These are phyloP conservation scores for Dysmachus trigonus DNA, from an alignment of 2,888 invertebrate species.

Conservation along the genomic window DNA sequence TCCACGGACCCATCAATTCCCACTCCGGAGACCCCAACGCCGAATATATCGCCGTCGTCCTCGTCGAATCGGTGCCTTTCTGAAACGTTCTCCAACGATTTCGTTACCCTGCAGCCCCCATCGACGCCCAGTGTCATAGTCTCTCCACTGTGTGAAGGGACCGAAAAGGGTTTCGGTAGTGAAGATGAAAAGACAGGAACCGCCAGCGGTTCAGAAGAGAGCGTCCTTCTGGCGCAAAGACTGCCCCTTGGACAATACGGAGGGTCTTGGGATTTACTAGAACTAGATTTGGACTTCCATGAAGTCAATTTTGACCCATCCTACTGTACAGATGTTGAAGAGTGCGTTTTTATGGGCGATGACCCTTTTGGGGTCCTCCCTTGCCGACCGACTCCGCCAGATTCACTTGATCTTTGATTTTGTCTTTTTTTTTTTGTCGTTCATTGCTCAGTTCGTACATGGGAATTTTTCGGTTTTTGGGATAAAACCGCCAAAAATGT, in stretches of 20 bases:
- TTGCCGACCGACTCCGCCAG: conserved; percentile 70
- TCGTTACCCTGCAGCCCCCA: conserved; percentile 64
- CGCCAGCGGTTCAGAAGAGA: not conserved
- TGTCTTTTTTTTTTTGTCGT: conserved; percentile 50
- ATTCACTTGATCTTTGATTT: conserved; percentile 65
- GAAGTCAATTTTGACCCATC: conserved; percentile 72
- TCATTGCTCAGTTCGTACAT: not conserved
- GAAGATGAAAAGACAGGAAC: not conserved
- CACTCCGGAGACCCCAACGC: conserved; percentile 76
- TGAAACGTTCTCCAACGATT: conserved; percentile 72
- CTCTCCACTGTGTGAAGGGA: conserved; percentile 64
- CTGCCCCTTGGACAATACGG: conserved; percentile 64
- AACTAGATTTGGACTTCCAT: conserved; percentile 71
- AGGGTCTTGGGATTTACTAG: conserved; percentile 72
- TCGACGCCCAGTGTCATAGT: conserved; percentile 70
- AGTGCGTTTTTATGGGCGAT: conserved; percentile 69
- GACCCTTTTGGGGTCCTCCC: conserved; percentile 70
- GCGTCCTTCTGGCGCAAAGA: not conserved
- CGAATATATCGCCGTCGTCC: conserved; percentile 68
- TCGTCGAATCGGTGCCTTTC: conserved; percentile 64
- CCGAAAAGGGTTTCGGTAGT: conserved; percentile 63
- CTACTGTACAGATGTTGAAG: conserved; percentile 71
- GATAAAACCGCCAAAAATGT: not conserved
- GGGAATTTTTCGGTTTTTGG: not conserved
- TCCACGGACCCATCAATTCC: conserved; percentile 57